Base-by-base conservation (phyloP, 1,140 invertebrate species). In the Leptinotarsa defecta region DNA sequence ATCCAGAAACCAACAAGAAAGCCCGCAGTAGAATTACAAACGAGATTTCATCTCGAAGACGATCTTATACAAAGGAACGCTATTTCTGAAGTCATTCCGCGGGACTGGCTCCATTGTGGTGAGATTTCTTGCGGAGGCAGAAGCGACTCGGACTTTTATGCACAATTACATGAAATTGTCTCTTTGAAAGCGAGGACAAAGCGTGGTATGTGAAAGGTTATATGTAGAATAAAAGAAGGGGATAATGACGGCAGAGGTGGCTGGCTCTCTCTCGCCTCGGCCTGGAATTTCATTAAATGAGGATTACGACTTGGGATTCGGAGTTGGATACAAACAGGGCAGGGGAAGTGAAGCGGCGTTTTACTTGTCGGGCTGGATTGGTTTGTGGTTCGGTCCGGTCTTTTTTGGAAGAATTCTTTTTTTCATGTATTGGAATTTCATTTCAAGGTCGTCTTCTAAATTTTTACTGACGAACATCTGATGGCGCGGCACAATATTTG, bases 221-320 rank as follows among this genome's bases (percentile, higher is more conserved):
- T 83, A 83, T 83, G 82, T 83, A 81, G 82, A 83, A 84, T 84
- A 83, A 82, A 82, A 84, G 82, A 84, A 80, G 79, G 80, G 79
- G 83, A 83, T 83, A 83, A 83, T 83, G 82, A 83, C 77, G 77
- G 63, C 73, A 74, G 81, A 70, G 76, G 71, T 61, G 82, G 81
- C 78, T 43, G 34, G 78, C 75, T 74, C 74, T 78, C 80, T 77
- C 79, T 73, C 77, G 67, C 11, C 48, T 61, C 19, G 76, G 73
- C 73, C 81, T 78, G 82, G 84, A 85, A 85, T 85, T 85, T 85
- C 84, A 85, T 85, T 85, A 85, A 85, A 84, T 80, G 69, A 74
- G 82, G 83, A 84, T 84, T 84, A 84, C 79, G 77, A 70, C 68
- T 52, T 34, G 24, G 27, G 17, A 15, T 20, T 20, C 19, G 5